Base-by-base conservation (phyloP, 2,888 invertebrate species). In the Amaurobius ferox region DNA sequence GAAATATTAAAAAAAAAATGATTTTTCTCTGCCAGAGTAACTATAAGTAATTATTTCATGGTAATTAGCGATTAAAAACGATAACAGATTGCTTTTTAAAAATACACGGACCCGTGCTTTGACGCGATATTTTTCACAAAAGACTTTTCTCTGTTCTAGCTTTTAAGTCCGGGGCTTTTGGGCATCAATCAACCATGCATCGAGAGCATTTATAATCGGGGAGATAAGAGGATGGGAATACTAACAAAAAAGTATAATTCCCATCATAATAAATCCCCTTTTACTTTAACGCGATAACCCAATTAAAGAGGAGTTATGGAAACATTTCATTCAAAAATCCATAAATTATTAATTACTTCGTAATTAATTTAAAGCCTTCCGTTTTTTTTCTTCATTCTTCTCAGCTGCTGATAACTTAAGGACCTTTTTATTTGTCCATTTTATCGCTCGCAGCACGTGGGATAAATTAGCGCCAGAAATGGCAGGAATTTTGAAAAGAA, bases 271-370 rank as follows among this genome's bases (percentile, higher is more conserved):
- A 76, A 81, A 81, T 81, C 81, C 81, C 16, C 76, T 83, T 77
- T 76, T 83, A 77, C n/a, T 77, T 77, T 83, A 76, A 64, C 83
- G 76, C 83, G 83, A 83, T 83, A 83, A 76, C 83, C 83, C 83
- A 83, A 83, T 83, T 83, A 83, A 40, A 77, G 71, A 26, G 64
- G 71, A 83, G 76, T 83, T 83, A 83, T 85, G 71, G 83, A 85
- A 77, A 72, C 77, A 29, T 73, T 79, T 73, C 79, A 78, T 85
- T 85, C 62, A 85, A 85, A 79, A 86, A 86, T 86, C 78, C 78
- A 86, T 86, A 86, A 86, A 86, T 86, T 86, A 85, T 78, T 86
- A 86, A 86, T 86, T 86, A 86, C 79, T 79, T 68, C n/a, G 78
- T 86, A 79, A 86, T 86, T 86, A 86, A 86, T 78, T 86, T 78